Conservation (phyloP, 2,113 vertebrate genomes). For the Acrocephalus kingi region DNA sequence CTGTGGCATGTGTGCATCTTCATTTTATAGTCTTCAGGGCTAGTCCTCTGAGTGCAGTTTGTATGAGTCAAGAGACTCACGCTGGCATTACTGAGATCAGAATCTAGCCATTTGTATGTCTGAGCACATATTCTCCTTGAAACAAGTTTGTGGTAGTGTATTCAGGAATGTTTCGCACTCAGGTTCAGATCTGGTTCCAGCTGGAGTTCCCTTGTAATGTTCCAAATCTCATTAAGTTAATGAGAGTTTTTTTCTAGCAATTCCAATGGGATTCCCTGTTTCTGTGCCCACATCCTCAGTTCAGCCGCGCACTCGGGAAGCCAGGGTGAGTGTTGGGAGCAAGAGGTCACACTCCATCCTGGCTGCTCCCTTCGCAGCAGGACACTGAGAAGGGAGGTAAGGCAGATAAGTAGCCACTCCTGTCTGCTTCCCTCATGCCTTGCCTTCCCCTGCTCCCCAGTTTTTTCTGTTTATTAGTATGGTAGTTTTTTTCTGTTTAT, state of each 20-base stretch:
- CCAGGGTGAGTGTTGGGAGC: not conserved
- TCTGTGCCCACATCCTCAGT: conserved; percentile 3
- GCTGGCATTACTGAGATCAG: conserved; percentile 4
- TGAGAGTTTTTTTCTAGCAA: conserved; percentile 44
- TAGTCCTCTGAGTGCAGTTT: conserved; percentile 35
- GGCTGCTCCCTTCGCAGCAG: not conserved
- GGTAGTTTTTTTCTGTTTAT: not conserved
- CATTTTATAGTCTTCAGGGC: conserved; percentile 53
- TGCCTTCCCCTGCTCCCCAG: not conserved
- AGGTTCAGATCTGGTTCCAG: conserved; percentile 61
- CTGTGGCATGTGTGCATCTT: conserved; percentile 31
- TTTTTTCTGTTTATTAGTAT: not conserved
- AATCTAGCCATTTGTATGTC: conserved; percentile 63
- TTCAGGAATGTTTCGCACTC: conserved; percentile 46
- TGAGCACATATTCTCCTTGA: conserved; percentile 58
- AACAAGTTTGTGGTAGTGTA: conserved; percentile 38
- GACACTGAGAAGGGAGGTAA: not conserved
- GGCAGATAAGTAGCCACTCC: not conserved
- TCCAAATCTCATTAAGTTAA: conserved; percentile 69
- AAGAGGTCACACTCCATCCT: not conserved
- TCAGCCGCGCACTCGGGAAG: not conserved
- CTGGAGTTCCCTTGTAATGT: conserved; percentile 65
- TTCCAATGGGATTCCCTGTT: conserved; percentile 63
- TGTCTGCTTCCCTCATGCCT: not conserved
- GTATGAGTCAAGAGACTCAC: conserved; percentile 23